Percentiles rank a stretch among this genome's conserved stretches.
These are phyloP conservation scores for Ictalurus furcatus DNA, from an alignment of 2,113 vertebrate genomes.

Conservation along the genomic window DNA sequence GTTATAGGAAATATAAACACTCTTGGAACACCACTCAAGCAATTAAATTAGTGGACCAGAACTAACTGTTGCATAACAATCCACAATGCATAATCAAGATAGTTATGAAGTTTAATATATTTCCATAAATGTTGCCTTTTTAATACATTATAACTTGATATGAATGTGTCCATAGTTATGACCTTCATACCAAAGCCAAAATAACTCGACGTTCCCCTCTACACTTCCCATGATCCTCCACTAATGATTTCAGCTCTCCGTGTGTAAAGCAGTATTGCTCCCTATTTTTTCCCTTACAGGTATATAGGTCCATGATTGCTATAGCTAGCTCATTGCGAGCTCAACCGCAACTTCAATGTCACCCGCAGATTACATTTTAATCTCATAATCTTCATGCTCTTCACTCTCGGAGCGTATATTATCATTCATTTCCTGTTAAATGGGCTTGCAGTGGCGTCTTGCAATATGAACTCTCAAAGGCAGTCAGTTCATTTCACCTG, in stretches of 20 bases:
- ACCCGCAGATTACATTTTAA: neutral
- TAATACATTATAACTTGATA: neutral
- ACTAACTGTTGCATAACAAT: neutral
- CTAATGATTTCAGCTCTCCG: neutral
- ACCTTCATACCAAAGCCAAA: neutral
- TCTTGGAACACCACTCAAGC: neutral
- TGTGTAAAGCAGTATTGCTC: neutral
- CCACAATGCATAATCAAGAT: neutral
- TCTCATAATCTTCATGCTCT: slow-evolving; percentile 33
- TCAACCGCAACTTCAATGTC: slow-evolving; percentile 1
- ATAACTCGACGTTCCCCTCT: neutral
- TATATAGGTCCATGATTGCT: neutral
- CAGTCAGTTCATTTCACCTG: slow-evolving; percentile 18
- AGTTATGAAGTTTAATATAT: neutral
- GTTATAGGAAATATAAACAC: neutral
- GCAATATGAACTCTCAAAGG: neutral
- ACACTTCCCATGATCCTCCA: neutral
- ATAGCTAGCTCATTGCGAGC: neutral
- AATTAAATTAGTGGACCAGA: neutral
- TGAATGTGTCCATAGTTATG: neutral
- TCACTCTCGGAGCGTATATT: slow-evolving; percentile 2
- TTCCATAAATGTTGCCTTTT: neutral
- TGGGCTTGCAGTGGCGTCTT: neutral
- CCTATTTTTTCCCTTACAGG: neutral
- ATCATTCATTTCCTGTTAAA: slow-evolving; percentile 22